Evolutionary conservation across 1,140 invertebrate species (phyloP).

Genomic region (Acyrthosiphon pisum): DNA sequence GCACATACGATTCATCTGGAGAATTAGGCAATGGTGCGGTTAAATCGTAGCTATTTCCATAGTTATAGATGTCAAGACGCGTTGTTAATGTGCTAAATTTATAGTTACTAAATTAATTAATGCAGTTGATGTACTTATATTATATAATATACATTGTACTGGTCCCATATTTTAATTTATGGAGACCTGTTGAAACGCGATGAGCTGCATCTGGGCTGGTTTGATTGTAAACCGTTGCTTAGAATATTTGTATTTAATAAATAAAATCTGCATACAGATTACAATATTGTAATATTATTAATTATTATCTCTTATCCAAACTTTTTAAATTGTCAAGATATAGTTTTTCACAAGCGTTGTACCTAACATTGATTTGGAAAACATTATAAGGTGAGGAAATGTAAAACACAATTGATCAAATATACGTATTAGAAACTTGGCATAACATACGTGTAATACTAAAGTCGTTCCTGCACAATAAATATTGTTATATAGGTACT

Average conservation of each 20-base stretch:
- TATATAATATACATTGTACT: neutral
- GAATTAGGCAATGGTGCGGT: neutral
- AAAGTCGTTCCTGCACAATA: neutral
- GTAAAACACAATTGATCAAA: neutral
- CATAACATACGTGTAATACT: too few relatives aligned
- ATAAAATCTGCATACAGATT: neutral
- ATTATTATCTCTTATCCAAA: neutral
- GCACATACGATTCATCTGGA: neutral
- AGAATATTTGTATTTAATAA: conserved; percentile 7
- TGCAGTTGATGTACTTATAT: neutral
- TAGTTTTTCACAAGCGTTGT: neutral
- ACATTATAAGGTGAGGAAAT: neutral
- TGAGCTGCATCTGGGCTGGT: neutral
- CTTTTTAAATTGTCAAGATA: neutral
- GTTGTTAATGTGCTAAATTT: neutral
- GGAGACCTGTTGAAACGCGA: neutral
- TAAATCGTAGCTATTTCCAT: neutral
- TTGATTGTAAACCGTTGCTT: neutral
- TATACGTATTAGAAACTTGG: neutral
- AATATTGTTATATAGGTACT: neutral
- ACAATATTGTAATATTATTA: neutral
- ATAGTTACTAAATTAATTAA: neutral
- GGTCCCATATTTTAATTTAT: neutral
- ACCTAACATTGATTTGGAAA: neutral
- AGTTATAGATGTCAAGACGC: neutral